Evolutionary conservation across 2,113 vertebrate genomes (phyloP), one percentile per base, ranked within the genome.

Genomic region (Phylloscopus trochiloides): DNA sequence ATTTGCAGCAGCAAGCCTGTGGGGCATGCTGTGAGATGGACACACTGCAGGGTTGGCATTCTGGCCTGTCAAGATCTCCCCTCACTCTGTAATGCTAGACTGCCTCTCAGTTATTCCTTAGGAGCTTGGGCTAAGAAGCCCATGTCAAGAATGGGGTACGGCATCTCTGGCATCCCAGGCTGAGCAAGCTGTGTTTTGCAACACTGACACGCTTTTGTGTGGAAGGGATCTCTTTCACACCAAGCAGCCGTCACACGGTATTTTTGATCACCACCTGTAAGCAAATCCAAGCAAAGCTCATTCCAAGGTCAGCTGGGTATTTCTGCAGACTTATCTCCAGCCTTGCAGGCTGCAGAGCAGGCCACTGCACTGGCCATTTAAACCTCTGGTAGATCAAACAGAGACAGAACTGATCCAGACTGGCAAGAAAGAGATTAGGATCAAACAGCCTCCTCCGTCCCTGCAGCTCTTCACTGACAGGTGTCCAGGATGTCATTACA

Each of bases 241-340:
- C 17, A 36, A 90, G 76, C 89, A 71, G 86, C 81, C 22, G 7
- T 96, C 61, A 28, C 34, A 36, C 8, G 1, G 70, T 80, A 91
- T 94, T 96, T 95, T 81, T 89, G 94, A 93, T 96, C 91, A n/a
- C 67, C 92, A 81, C 28, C 75, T 63, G 90, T 47, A 90, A 70
- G 86, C 90, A 94, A 96, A 84, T 82, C 77, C 72, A 84, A 54
- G 75, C 63, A 73, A 65, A 94, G 88, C 94, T 96, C 92, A 92
- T 96, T 96, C 93, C 92, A 94, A 83, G 94, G 95, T 96, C 95
- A 97, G 95, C 95, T 96, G 96, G 74, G 89, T 93, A 97, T 97
- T 96, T 95, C 73, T 95, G 76, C 84, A 91, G 92, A 95, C 71
- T 94, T 96, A 91, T 93, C 85, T 88, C 79, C 71, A 86, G 94